Conservation (phyloP, 2,888 invertebrate genomes). For the Cantharis rufa region DNA sequence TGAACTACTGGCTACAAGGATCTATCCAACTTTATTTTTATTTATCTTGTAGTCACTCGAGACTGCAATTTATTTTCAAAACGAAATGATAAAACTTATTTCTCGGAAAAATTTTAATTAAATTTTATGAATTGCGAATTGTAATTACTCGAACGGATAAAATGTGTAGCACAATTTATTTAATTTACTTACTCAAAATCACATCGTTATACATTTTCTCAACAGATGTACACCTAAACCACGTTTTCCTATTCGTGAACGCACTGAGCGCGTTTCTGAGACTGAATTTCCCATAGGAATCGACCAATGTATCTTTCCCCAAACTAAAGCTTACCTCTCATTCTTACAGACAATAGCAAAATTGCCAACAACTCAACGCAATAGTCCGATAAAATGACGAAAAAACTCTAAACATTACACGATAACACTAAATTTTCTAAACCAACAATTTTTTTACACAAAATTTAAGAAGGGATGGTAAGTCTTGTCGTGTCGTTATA, state of each 20-base stretch:
- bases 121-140: not conserved
- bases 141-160: not conserved
- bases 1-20: conserved; percentile 17
- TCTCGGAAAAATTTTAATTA: not conserved
- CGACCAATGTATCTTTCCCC: conserved; percentile 29
- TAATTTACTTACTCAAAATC: conserved; percentile 21
- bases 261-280: conserved; percentile 29
- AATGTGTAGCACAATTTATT: not conserved
- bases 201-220: conserved; percentile 15
- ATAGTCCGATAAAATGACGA: conserved; percentile 29
- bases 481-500: too few relatives aligned
- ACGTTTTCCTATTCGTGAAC: conserved; percentile 27
- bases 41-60: conserved; percentile 10
- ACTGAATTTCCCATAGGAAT: conserved; percentile 31
- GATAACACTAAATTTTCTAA: not conserved
- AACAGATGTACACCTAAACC: conserved; percentile 26
- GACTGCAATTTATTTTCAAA: conserved; percentile 6
- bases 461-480: not conserved
- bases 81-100: conserved; percentile 11
- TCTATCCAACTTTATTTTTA: conserved; percentile 15
- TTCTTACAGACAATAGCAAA: conserved; percentile 30
- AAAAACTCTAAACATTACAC: conserved; percentile 8
- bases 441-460: not conserved
- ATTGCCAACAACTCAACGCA: conserved; percentile 29
- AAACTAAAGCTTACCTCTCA: conserved; percentile 27